phyloP scores from a whole-genome alignment of 2,797 vertebrate genomes.

The Anguilla pacifica region DNA sequence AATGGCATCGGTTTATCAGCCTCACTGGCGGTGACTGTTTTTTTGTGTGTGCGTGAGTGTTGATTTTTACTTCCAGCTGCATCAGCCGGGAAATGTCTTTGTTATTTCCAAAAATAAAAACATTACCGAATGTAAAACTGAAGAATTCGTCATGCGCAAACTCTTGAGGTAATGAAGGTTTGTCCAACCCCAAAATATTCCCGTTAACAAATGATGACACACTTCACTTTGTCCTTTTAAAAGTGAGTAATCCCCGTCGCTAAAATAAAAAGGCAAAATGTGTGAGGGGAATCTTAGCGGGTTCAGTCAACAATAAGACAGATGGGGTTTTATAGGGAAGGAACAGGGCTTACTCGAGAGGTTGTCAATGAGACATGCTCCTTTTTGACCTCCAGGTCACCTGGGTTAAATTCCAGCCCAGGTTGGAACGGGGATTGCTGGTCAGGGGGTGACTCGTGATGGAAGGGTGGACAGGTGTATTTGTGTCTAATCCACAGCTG shows the following conservation, averaged over 20 bases:
- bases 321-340: constrained; percentile 1
- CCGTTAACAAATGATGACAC: too few relatives aligned
- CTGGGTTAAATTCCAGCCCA: constrained; percentile 62
- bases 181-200: not conserved
- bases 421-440: constrained; percentile 59
- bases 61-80: too few relatives aligned
- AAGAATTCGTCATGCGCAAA: not conserved
- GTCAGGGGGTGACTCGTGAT: constrained; percentile 59
- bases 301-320: not conserved
- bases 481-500: constrained; percentile 53
- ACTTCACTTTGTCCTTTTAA: not conserved
- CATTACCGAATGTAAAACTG: not conserved
- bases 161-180: not conserved
- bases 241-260: not conserved
- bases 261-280: not conserved
- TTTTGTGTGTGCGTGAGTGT: not conserved
- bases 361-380: constrained; percentile 39
- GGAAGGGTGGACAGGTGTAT: constrained; percentile 66
- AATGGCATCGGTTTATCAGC: constrained; percentile 19
- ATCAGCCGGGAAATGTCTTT: not conserved
- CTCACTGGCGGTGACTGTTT: not conserved
- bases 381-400: constrained; percentile 48
- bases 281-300: not conserved
- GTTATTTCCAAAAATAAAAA: not conserved
- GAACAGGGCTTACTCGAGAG: constrained; percentile 23